Percentiles rank a stretch among this genome's conserved stretches.
phyloP scores from a whole-genome alignment of 2,888 invertebrate species.

The Caenorhabditis sulstoni region DNA sequence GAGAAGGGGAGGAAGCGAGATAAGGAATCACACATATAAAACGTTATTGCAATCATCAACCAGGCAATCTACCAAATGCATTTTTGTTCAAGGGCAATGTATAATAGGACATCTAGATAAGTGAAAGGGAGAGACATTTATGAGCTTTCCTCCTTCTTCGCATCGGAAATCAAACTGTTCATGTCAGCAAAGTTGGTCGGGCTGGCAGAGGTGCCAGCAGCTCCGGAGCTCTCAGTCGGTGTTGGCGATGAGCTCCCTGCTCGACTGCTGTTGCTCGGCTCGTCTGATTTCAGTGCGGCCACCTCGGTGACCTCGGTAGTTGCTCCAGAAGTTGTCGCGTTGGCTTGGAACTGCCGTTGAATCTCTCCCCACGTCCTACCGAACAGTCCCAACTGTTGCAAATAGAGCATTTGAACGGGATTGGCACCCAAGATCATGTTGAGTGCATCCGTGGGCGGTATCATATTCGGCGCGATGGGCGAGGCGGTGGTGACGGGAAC shows the following conservation, averaged over 20 bases:
- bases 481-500: constrained; percentile 53
- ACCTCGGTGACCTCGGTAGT: constrained; percentile 40
- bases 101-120: constrained; percentile 3
- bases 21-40: constrained; percentile 51
- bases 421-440: constrained; percentile 58
- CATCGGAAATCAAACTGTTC: constrained; percentile 44
- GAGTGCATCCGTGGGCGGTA: constrained; percentile 52
- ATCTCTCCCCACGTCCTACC: too few relatives aligned
- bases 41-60: constrained; percentile 48
- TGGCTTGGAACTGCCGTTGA: too few relatives aligned
- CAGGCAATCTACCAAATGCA: constrained; percentile 43
- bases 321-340: constrained; percentile 17
- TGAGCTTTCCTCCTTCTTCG: constrained; percentile 43
- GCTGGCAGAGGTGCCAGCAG: constrained; percentile 30
- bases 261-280: constrained; percentile 30
- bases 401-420: constrained; percentile 57
- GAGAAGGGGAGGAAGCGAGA: background rate
- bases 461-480: constrained; percentile 28
- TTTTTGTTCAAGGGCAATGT: background rate
- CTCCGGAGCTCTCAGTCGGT: constrained; percentile 39
- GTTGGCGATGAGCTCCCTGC: constrained; percentile 42
- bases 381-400: constrained; percentile 52
- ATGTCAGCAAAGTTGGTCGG: constrained; percentile 59
- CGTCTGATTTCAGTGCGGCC: constrained; percentile 28
- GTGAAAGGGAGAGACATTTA: constrained; percentile 3